Evolutionary conservation across 2,113 vertebrate genomes (phyloP), one percentile per base, ranked within the genome.

Genomic region (Campylomormyrus numenius): DNA sequence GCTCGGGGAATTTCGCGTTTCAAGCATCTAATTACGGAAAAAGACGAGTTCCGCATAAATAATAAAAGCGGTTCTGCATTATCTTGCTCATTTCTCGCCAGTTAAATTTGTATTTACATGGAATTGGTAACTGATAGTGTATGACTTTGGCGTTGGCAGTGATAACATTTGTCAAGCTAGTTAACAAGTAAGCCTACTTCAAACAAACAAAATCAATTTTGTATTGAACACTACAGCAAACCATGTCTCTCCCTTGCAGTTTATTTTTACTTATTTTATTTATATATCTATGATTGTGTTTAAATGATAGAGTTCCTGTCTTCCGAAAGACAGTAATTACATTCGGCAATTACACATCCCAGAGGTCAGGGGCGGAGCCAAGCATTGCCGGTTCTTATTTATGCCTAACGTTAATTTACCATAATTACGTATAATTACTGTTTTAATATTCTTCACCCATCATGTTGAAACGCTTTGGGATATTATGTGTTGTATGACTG

Each of bases 371-470:
- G 74, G 74, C 11, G 5, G 74, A 42, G 35, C 74, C 74, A 42
- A 80, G 27, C 27, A 70, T 31, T 31, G n/a, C 62, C 62, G 9
- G 74, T 80, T 35, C 70, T 80, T 80, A 35, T 39, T 80, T 80
- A 80, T 80, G 74, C 6, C 15, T 42, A 19, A 80, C 74, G 15
- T 80, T 10, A 80, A 80, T 42, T 80, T 80, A 80, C 35, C 74
- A 80, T 80, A 80, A 80, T 80, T 80, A 42, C 74, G 39, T 35
- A 39, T 70, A 70, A 70, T 70, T 70, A 70, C n/a, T 70, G 27
- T 42, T 80, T 77, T 80, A 80, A 80, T 80, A 80, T 80, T 80
- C 35, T 80, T 42, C 74, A 80, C 74, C 74, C 74, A 80, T 80
- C 35, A 80, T 42, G 74, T 42, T 80, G 31, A 80, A 80, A 35